These are phyloP conservation scores for Spicauda simplicius DNA, from an alignment of 2,888 invertebrate species.

Conservation along the genomic window DNA sequence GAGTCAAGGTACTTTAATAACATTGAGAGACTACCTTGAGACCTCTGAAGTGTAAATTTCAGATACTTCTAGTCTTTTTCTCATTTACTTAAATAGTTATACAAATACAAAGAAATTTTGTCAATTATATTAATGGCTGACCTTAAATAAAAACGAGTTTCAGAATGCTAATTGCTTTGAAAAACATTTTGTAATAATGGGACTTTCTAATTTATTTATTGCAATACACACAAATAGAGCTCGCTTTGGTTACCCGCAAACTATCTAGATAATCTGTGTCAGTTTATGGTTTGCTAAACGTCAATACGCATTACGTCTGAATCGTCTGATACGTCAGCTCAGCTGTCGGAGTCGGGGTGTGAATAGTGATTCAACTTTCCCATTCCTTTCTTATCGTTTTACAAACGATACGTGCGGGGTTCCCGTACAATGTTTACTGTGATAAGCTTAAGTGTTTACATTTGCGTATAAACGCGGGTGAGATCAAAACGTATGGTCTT, in stretches of 20 bases:
- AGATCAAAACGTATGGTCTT: conserved; percentile 11
- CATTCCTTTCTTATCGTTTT: conserved; percentile 9
- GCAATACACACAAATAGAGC: too few species aligned
- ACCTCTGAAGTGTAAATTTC: too few species aligned
- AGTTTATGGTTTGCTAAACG: not conserved
- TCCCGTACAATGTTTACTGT: conserved; percentile 32
- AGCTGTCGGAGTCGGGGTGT: conserved; percentile 6
- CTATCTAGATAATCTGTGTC: not conserved
- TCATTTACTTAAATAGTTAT: too few species aligned
- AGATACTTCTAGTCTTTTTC: too few species aligned
- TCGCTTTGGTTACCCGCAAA: not conserved
- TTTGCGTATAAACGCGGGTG: conserved; percentile 14
- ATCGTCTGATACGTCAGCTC: conserved; percentile 3
- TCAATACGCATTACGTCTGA: not conserved
- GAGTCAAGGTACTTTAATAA: too few species aligned
- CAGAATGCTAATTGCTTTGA: too few species aligned
- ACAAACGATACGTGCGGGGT: conserved; percentile 8
- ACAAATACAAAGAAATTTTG: too few species aligned
- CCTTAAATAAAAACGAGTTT: too few species aligned
- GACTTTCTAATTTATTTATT: too few species aligned
- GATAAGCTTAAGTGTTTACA: conserved; percentile 20
- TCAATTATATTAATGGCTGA: too few species aligned
- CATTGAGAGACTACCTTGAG: too few species aligned
- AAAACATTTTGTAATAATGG: too few species aligned
- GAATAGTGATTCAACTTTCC: conserved; percentile 21